Evolutionary conservation across 2,113 vertebrate genomes (phyloP), one percentile per base, ranked within the genome.

Genomic region (Sander lucioperca): DNA sequence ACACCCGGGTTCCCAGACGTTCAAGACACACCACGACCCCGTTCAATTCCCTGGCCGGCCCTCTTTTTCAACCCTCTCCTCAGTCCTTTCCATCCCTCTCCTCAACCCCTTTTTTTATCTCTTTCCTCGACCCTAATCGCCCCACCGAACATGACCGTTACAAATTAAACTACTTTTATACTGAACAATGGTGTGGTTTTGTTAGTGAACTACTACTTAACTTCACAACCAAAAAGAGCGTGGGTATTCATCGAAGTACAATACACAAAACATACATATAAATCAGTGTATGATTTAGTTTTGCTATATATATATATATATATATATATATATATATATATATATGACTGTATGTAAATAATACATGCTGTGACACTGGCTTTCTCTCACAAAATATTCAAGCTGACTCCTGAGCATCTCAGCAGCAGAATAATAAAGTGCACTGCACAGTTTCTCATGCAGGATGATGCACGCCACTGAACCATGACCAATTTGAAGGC

Each of bases 291-390:
- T 66, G 19, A 54, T 15, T 63, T 27, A 3, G 9, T 45, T 50
- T 64, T 69, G 54, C 2, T 27, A 27, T 27, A 27, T 27, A 27
- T 27, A 27, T 27, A 27, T 27, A 27, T 27, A 27, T 27, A 15
- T 21, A 10, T 59, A n/a, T n/a, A 27, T 27, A 27, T 27, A 27
- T 27, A 27, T 27, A 27, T 27, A 27, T 27, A 27, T 27, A 27
- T 27, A 15, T 21, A 10, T 59, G 50, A 27, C 30, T 77, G 74
- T 5, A 13, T 63, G 57, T 89, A 63, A 89, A 84, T 86, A 87
- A 85, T 75, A 81, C 66, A 90, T 87, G 80, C 6, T 74, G 58
- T 2, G 72, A 77, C 58, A 74, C 82, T 19, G 72, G 25, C 50
- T 73, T 76, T 71, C 64, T 77, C 57, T 77, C 73, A 64, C 50